Conservation (phyloP, 2,797 vertebrate species). For the Bovichtus variegatus region DNA sequence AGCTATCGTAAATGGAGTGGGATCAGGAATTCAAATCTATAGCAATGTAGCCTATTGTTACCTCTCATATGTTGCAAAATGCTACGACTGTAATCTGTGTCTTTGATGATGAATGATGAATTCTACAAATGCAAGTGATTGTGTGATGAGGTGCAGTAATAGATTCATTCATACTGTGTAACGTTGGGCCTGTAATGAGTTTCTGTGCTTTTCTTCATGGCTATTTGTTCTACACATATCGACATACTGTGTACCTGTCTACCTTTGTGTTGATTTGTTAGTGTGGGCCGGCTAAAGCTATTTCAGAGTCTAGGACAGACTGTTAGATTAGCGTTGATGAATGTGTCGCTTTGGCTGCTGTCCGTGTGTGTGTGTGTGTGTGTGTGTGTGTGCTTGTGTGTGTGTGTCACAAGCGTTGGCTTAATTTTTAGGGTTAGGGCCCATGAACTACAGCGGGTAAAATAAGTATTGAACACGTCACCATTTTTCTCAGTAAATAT, state of each 20-base stretch:
- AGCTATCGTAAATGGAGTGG: not conserved
- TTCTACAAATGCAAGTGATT: not conserved
- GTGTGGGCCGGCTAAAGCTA: not conserved
- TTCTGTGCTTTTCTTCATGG: too few species aligned
- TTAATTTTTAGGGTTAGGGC: not conserved
- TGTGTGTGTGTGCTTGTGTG: not conserved
- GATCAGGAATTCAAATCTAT: not conserved
- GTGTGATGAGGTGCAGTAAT: too few species aligned
- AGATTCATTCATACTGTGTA: too few species aligned
- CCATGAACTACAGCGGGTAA: too few species aligned
- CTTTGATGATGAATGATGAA: constrained; percentile 2
- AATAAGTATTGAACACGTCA: too few species aligned
- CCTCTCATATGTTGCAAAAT: not conserved
- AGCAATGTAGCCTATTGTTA: not conserved
- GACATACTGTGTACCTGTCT: too few species aligned
- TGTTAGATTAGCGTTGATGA: not conserved
- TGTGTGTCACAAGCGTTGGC: too few species aligned
- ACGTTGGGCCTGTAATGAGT: too few species aligned
- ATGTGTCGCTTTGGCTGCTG: not conserved
- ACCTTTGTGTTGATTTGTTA: too few species aligned
- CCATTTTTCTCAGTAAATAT: too few species aligned
- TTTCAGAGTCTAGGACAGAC: not conserved
- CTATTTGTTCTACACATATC: too few species aligned
- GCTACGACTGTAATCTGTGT: not conserved
- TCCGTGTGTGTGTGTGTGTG: not conserved